Percentiles rank a stretch among this genome's conserved stretches.
These are phyloP conservation scores for Gerris lacustris DNA, from an alignment of 2,888 invertebrate genomes.

Conservation along the genomic window DNA sequence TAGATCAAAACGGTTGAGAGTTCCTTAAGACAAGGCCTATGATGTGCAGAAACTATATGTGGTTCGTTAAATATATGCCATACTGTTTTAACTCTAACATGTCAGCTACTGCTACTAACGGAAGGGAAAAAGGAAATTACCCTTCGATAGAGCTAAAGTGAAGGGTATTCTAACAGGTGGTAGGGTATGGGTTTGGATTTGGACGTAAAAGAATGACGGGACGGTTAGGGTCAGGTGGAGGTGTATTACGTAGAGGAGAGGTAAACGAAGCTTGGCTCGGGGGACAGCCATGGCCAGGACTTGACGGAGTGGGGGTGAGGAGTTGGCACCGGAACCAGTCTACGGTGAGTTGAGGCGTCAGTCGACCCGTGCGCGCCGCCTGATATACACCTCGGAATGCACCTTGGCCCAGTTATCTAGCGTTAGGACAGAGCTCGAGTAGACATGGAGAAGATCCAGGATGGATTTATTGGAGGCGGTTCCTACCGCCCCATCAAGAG, in stretches of 20 bases:
- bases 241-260: background rate
- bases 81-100: too few relatives aligned
- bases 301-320: background rate
- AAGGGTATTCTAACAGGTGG: too few relatives aligned
- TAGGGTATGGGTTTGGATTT: too few relatives aligned
- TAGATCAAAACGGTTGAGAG: too few relatives aligned
- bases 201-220: background rate
- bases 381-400: slow-evolving; percentile 1
- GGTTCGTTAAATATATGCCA: too few relatives aligned
- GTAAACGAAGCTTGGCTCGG: background rate
- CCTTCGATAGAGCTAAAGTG: too few relatives aligned
- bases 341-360: background rate
- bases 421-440: background rate
- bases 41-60: too few relatives aligned
- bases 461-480: slow-evolving; percentile 16
- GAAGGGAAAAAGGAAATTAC: too few relatives aligned
- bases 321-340: slow-evolving; percentile 5
- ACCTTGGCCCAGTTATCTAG: slow-evolving; percentile 3
- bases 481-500: slow-evolving; percentile 18
- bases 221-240: slow-evolving; percentile 5
- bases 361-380: background rate
- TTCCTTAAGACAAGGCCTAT: too few relatives aligned
- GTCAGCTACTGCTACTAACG: too few relatives aligned
- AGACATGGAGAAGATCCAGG: slow-evolving; percentile 11
- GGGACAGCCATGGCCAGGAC: background rate